Evolutionary conservation across 2,797 vertebrate genomes (phyloP).

Genomic region (Neostethus bicornis): DNA sequence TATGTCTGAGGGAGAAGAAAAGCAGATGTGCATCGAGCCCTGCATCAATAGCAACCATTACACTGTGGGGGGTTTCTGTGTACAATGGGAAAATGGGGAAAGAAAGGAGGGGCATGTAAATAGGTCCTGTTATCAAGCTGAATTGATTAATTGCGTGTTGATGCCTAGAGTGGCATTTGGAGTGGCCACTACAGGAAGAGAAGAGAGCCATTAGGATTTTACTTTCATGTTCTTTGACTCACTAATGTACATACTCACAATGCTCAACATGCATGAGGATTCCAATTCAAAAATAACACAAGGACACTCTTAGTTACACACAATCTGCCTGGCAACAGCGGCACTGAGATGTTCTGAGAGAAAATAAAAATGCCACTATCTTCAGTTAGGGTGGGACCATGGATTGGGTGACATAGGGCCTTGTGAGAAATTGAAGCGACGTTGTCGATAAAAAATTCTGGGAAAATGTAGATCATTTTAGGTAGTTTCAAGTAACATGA

Average conservation of each 20-base stretch:
- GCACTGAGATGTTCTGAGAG: conserved; percentile 57
- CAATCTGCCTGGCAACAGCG: conserved; percentile 51
- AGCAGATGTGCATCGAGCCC: too few species aligned
- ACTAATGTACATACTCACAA: conserved; percentile 1
- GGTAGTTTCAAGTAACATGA: too few species aligned
- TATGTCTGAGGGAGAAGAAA: too few species aligned
- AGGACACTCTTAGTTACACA: conserved; percentile 16
- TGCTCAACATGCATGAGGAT: conserved; percentile 27
- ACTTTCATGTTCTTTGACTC: conserved; percentile 54
- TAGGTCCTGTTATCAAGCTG: conserved; percentile 65
- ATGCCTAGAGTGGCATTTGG: conserved; percentile 61
- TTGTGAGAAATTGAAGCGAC: conserved; percentile 40
- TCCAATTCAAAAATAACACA: conserved; percentile 21
- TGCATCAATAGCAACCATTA: too few species aligned
- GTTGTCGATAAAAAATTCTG: too few species aligned
- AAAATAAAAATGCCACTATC: conserved; percentile 73
- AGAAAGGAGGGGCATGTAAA: too few species aligned
- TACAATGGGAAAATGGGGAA: too few species aligned
- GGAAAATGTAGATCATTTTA: too few species aligned
- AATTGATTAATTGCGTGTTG: conserved; percentile 80
- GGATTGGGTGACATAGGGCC: conserved; percentile 50
- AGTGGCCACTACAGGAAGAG: conserved; percentile 62
- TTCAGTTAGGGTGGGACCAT: conserved; percentile 64
- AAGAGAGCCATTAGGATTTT: conserved; percentile 69
- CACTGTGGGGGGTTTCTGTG: conserved; percentile 15